These are phyloP conservation scores for Sciaenops ocellatus DNA, from an alignment of 2,797 vertebrate genomes.

Conservation along the genomic window DNA sequence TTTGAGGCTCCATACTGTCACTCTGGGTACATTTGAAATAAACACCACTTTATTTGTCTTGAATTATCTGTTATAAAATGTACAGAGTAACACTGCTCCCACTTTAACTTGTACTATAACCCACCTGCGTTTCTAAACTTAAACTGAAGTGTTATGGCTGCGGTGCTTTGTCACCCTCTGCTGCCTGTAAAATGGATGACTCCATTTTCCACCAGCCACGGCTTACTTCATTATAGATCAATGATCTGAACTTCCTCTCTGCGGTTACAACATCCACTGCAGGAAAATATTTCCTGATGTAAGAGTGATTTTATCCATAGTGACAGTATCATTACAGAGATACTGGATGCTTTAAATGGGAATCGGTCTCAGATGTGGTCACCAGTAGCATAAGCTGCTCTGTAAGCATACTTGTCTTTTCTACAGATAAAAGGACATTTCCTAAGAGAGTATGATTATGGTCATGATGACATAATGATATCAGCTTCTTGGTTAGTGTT, in stretches of 20 bases:
- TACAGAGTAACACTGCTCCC: neutral
- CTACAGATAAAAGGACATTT: no score
- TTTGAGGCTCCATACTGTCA: neutral
- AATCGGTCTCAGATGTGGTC: neutral
- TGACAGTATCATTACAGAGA: neutral
- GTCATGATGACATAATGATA: neutral
- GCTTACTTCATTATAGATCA: conserved; percentile 21
- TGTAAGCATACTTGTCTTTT: neutral
- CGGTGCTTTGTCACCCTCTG: conserved; percentile 65
- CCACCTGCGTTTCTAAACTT: neutral
- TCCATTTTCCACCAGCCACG: neutral
- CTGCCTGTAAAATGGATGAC: conserved; percentile 51
- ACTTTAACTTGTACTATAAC: neutral
- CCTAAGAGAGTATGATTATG: no score
- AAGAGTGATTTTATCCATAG: neutral
- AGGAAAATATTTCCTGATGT: conserved; percentile 12
- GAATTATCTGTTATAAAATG: neutral
- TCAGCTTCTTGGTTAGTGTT: neutral
- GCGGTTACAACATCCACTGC: conserved; percentile 16
- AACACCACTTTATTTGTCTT: neutral
- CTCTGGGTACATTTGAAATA: neutral
- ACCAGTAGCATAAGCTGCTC: neutral
- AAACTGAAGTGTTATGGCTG: neutral
- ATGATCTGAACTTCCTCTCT: neutral
- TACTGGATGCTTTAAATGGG: neutral